phyloP scores from a whole-genome alignment of 2,797 vertebrate species.

The Gouania willdenowi region DNA sequence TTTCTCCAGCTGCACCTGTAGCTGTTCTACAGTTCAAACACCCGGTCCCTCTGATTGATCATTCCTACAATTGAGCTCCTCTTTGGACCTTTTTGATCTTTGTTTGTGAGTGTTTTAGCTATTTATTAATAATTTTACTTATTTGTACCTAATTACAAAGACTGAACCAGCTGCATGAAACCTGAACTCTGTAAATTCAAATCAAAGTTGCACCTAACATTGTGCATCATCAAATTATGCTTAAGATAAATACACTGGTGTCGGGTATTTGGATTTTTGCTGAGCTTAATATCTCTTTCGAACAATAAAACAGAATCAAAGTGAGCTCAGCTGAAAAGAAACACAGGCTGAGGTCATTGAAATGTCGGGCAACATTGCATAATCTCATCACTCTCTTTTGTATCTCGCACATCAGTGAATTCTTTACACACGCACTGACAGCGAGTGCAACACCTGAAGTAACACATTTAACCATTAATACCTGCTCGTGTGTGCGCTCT shows the following conservation, averaged over 20 bases:
- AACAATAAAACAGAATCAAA: conserved; percentile 19
- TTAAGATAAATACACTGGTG: no score
- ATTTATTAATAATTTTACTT: conserved; percentile 34
- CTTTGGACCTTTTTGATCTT: conserved; percentile 36
- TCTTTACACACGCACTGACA: conserved; percentile 14
- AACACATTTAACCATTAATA: conserved; percentile 23
- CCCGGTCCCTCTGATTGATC: conserved; percentile 41
- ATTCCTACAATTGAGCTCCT: conserved; percentile 33
- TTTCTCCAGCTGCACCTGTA: conserved; percentile 51
- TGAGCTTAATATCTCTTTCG: conserved; percentile 8
- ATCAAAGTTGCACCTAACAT: no score
- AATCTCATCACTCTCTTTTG: conserved; percentile 34
- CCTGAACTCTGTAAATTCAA: conserved; percentile 22
- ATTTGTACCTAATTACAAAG: conserved; percentile 24
- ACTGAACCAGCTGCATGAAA: conserved; percentile 37
- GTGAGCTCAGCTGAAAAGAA: conserved; percentile 33
- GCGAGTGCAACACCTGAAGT: conserved; percentile 16
- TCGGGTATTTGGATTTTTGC: not conserved
- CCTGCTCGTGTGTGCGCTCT: conserved; percentile 2
- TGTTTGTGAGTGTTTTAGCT: conserved; percentile 20
- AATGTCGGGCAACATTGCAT: conserved; percentile 28
- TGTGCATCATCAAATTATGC: no score
- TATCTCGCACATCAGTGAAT: conserved; percentile 20
- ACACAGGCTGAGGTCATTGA: conserved; percentile 43
- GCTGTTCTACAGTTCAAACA: conserved; percentile 30